A percentile compares a stretch with the other conserved stretches of the same genome.
These are phyloP conservation scores for Phrynocephalus vlangalii DNA, from an alignment of 2,797 vertebrate species.

Conservation along the genomic window DNA sequence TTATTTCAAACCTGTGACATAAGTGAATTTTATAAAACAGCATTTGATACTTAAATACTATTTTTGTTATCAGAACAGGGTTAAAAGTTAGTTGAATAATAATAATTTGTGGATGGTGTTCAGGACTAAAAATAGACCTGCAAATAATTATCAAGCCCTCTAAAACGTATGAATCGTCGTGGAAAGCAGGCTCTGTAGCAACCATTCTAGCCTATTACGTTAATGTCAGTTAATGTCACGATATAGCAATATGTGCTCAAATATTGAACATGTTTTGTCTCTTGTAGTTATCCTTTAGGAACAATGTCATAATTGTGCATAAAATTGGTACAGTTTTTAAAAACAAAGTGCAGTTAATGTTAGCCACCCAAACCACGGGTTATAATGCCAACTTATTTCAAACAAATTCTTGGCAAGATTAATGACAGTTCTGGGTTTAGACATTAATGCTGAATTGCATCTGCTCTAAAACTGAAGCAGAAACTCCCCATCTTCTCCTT, in stretches of 20 bases:
- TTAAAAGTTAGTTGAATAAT: background rate
- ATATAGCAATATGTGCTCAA: background rate
- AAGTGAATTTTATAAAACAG: conserved; percentile 1
- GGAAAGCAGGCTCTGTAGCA: conserved; percentile 17
- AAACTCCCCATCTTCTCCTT: background rate
- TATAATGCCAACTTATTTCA: background rate
- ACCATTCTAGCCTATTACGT: background rate
- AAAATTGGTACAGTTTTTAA: conserved; percentile 51
- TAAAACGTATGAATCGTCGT: conserved; percentile 50
- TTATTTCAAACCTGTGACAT: conserved; percentile 13
- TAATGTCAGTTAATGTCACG: conserved; percentile 6
- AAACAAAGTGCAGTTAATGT: conserved; percentile 14
- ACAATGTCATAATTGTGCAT: conserved; percentile 66
- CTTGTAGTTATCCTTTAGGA: conserved; percentile 77
- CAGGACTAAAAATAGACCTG: conserved; percentile 28
- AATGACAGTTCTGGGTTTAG: background rate
- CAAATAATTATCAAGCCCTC: conserved; percentile 49
- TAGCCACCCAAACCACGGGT: background rate
- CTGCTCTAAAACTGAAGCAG: background rate
- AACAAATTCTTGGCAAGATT: background rate
- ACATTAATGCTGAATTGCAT: background rate
- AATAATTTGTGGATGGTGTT: background rate
- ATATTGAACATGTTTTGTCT: conserved; percentile 76
- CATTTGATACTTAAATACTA: conserved; percentile 33
- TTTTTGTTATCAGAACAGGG: background rate